Evolutionary conservation across 2,888 invertebrate genomes (phyloP).

Genomic region (Caenorhabditis uteleia): DNA sequence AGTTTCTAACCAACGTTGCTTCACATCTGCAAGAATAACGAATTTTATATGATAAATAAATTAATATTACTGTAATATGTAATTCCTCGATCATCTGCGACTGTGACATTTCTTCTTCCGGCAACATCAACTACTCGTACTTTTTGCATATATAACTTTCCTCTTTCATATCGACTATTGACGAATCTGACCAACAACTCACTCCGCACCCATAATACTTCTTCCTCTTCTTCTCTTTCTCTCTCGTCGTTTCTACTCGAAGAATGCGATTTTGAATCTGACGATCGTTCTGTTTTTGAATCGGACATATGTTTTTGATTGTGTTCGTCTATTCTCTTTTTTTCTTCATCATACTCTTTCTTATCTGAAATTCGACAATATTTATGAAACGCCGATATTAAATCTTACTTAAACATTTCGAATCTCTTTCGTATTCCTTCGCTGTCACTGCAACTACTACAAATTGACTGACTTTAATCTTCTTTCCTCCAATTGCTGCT

Average conservation of each 20-base stretch:
- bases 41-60: background rate
- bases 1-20: slow-evolving; percentile 51
- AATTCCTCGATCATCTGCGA: slow-evolving; percentile 47
- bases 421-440: slow-evolving; percentile 77
- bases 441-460: slow-evolving; percentile 81
- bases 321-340: slow-evolving; percentile 31
- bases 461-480: slow-evolving; percentile 51
- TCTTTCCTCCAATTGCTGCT: slow-evolving; percentile 47
- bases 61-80: slow-evolving; percentile 37
- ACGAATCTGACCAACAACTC: slow-evolving; percentile 51
- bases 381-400: background rate
- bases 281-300: background rate
- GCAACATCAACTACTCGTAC: slow-evolving; percentile 55
- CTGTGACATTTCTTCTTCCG: slow-evolving; percentile 44
- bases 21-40: slow-evolving; percentile 40
- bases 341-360: slow-evolving; percentile 46
- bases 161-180: slow-evolving; percentile 44
- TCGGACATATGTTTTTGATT: slow-evolving; percentile 11
- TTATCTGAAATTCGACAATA: slow-evolving; percentile 40
- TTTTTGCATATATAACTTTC: slow-evolving; percentile 42
- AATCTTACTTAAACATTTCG: slow-evolving; percentile 54
- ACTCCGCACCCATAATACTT: slow-evolving; percentile 46
- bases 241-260: background rate
- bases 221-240: slow-evolving; percentile 5
- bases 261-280: background rate